These are phyloP conservation scores for Oligia fasciuncula DNA, from an alignment of 2,888 invertebrate genomes.

Conservation along the genomic window DNA sequence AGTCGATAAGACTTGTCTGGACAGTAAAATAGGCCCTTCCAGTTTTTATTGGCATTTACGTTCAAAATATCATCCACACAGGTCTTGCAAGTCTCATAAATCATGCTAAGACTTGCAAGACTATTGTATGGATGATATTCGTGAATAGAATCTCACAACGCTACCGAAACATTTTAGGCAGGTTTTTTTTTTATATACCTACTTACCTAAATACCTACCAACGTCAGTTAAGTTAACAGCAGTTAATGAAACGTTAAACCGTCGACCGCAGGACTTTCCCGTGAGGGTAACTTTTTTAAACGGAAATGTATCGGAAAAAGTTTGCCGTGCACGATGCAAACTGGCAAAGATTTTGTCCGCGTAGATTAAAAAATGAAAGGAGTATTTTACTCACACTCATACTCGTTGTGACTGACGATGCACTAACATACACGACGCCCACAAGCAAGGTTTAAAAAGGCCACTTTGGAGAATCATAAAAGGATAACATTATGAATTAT, in stretches of 20 bases:
- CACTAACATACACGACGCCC: neutral
- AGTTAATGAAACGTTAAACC: slow-evolving; percentile 9
- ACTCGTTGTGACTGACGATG: neutral
- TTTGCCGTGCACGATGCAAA: slow-evolving; percentile 7
- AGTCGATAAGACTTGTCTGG: no score
- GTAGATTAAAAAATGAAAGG: neutral
- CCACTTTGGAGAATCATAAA: no score
- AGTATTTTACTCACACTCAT: neutral
- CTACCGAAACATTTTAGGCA: neutral
- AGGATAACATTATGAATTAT: no score
- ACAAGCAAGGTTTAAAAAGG: neutral
- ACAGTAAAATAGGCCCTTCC: neutral
- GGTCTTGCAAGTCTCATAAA: neutral
- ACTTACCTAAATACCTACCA: neutral
- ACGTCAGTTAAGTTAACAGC: slow-evolving; percentile 11
- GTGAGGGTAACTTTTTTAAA: slow-evolving; percentile 42
- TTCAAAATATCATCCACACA: neutral
- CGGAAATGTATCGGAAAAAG: slow-evolving; percentile 27
- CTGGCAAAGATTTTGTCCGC: neutral
- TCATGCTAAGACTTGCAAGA: neutral
- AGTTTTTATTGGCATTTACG: neutral
- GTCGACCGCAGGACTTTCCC: slow-evolving; percentile 33
- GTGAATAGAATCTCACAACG: neutral
- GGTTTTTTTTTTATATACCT: no score
- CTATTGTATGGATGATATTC: neutral